Conservation (phyloP, 2,113 vertebrate genomes). For the Xiphophorus maculatus region DNA sequence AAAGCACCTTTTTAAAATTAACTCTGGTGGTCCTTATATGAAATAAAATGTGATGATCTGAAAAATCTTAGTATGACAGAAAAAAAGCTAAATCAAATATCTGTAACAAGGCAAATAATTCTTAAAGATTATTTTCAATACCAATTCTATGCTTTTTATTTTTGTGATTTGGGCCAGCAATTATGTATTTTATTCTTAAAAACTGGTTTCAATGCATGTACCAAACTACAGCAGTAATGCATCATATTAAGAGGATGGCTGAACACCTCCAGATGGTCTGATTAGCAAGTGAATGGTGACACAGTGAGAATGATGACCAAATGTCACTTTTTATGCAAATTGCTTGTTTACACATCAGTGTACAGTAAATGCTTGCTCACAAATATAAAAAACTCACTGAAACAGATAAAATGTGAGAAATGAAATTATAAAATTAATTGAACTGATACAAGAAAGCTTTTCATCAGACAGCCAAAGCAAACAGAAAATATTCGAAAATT, state of each 20-base stretch:
- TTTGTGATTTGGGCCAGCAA: not conserved
- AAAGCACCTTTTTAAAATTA: too few relatives aligned
- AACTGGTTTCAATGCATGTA: not conserved
- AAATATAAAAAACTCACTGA: conserved; percentile 4
- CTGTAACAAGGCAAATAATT: too few relatives aligned
- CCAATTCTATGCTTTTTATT: not conserved
- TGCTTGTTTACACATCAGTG: not conserved
- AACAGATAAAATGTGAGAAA: not conserved
- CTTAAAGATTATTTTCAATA: too few relatives aligned
- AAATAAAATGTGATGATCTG: too few relatives aligned
- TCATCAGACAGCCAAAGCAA: not conserved
- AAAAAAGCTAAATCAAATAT: too few relatives aligned
- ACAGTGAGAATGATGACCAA: conserved; percentile 1
- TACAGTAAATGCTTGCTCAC: not conserved
- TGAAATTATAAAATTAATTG: conserved; percentile 3
- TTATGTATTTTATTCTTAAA: not conserved
- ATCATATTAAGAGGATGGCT: not conserved
- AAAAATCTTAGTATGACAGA: too few relatives aligned
- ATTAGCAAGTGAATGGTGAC: conserved; percentile 17
- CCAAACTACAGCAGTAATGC: conserved; percentile 1
- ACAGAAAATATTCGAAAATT: not conserved
- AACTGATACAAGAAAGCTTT: not conserved
- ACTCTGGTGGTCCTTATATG: too few relatives aligned
- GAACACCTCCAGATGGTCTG: conserved; percentile 25
- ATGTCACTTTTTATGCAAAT: conserved; percentile 2